Conservation (phyloP, 2,888 invertebrate species). For the Sylvicola fuscatus region DNA sequence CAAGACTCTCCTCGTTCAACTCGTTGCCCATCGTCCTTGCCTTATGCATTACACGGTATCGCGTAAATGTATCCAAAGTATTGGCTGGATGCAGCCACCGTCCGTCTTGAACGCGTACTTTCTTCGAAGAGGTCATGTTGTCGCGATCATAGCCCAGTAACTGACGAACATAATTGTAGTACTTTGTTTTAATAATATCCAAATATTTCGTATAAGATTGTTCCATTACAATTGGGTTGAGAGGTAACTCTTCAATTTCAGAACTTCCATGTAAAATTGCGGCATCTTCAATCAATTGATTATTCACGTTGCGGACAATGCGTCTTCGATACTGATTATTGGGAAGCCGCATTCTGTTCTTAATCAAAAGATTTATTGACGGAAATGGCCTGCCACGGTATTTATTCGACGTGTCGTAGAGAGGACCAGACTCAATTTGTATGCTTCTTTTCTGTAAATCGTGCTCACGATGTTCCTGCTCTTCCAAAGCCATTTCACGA, state of each 20-base stretch:
- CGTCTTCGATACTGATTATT: no score
- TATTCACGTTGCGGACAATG: no score
- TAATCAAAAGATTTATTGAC: no score
- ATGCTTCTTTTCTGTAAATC: no score
- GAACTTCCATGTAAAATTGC: no score
- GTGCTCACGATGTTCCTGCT: no score
- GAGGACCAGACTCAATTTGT: not conserved
- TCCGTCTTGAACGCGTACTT: constrained; percentile 7
- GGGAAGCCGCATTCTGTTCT: no score
- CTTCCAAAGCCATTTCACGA: not conserved
- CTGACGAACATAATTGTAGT: constrained; percentile 19
- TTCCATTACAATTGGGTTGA: constrained; percentile 14
- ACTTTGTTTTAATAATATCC: constrained; percentile 19
- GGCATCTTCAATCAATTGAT: no score
- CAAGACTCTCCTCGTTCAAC: constrained; percentile 7
- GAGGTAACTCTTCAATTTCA: constrained; percentile 3
- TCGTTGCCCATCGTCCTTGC: constrained; percentile 11
- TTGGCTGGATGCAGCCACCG: constrained; percentile 12
- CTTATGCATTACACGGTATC: constrained; percentile 14
- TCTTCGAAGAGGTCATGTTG: constrained; percentile 8
- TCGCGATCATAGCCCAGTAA: constrained; percentile 14
- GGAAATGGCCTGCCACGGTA: constrained; percentile 1
- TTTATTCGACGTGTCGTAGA: constrained; percentile 3
- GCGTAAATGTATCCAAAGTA: constrained; percentile 13
- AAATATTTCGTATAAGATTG: constrained; percentile 19